Percentiles rank a stretch among this genome's conserved stretches.
phyloP scores from a whole-genome alignment of 2,797 vertebrate genomes.

The Poeciliopsis paucimaculata region DNA sequence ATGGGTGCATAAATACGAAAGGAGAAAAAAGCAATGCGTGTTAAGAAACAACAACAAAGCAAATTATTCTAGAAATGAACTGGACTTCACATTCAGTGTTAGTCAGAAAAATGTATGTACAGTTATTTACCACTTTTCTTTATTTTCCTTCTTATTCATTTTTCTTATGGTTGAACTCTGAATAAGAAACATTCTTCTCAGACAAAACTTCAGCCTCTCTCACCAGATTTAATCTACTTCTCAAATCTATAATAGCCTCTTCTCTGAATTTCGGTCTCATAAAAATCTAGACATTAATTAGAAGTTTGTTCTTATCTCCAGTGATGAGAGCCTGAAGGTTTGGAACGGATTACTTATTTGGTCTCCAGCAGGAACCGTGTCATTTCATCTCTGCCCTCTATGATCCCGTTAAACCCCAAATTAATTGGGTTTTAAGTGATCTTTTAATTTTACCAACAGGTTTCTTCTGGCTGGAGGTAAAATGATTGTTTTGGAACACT shows the following conservation, averaged over 20 bases:
- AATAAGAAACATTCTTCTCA: not conserved
- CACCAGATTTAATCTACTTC: not conserved
- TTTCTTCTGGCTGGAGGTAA: not conserved
- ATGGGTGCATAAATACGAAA: not conserved
- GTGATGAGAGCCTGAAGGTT: not conserved
- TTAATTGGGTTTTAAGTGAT: not conserved
- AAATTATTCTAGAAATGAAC: not conserved
- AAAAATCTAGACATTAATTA: conserved; percentile 8
- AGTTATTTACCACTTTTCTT: not conserved
- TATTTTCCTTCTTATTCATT: not conserved
- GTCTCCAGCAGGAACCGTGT: not conserved
- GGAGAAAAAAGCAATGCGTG: not conserved
- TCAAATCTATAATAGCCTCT: conserved; percentile 7
- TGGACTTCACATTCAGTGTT: not conserved
- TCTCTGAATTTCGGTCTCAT: not conserved
- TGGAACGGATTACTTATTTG: not conserved
- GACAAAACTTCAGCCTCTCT: not conserved
- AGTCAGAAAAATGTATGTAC: not conserved
- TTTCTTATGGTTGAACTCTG: not conserved
- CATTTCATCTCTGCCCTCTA: not conserved
- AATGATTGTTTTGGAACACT: not conserved
- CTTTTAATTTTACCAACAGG: not conserved
- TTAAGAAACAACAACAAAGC: not conserved
- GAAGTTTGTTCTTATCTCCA: not conserved
- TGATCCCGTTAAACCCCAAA: not conserved